Evolutionary conservation across 2,888 invertebrate genomes (phyloP).

Genomic region (Cerastis rubricosa): DNA sequence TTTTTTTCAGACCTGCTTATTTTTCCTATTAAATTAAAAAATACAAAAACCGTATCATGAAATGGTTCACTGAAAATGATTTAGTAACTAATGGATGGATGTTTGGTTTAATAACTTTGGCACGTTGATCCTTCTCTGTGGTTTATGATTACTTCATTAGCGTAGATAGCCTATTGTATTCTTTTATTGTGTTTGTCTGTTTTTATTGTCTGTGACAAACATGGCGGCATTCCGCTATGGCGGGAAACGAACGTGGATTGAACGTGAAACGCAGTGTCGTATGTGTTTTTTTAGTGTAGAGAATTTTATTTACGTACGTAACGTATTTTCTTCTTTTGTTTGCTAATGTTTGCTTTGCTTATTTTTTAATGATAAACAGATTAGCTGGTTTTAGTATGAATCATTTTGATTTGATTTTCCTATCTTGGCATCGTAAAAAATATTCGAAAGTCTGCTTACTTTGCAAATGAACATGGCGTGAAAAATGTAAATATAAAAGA

Average conservation of each 20-base stretch:
- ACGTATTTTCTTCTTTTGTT: not conserved
- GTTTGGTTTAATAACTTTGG: slow-evolving; percentile 2
- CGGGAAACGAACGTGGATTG: slow-evolving; percentile 31
- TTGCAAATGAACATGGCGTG: no score
- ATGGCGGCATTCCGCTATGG: slow-evolving; percentile 24
- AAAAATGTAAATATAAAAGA: no score
- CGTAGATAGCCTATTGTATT: slow-evolving; percentile 34
- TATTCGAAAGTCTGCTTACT: not conserved
- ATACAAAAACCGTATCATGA: not conserved
- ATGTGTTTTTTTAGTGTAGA: not conserved
- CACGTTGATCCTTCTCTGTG: slow-evolving; percentile 34
- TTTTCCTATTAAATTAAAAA: not conserved
- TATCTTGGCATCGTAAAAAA: not conserved
- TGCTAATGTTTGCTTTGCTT: not conserved
- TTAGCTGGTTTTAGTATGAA: not conserved
- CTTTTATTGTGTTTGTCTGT: slow-evolving; percentile 52
- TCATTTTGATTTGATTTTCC: not conserved
- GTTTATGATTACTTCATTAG: slow-evolving; percentile 40
- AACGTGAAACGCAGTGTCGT: slow-evolving; percentile 9
- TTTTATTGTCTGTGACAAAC: slow-evolving; percentile 50
- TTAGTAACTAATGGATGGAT: not conserved
- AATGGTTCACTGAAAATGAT: slow-evolving; percentile 28
- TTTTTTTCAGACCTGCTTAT: not conserved
- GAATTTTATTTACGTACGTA: not conserved
- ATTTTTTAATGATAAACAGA: not conserved